Conservation (phyloP, 2,888 invertebrate genomes). For the Pollenia angustigena region DNA sequence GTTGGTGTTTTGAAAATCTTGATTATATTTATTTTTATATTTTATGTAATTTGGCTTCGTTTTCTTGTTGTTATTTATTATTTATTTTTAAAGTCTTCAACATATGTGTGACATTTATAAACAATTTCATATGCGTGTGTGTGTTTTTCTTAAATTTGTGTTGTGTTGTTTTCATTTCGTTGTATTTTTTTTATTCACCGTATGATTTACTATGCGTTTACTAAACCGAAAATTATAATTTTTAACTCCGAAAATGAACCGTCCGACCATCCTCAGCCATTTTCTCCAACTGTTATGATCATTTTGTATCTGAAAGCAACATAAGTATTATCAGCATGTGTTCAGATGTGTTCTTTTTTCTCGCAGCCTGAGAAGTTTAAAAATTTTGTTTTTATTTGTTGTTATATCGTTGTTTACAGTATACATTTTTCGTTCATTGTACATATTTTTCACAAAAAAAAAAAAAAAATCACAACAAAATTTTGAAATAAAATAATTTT, state of each 20-base stretch:
- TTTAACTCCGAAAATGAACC: slow-evolving; percentile 52
- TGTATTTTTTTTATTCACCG: slow-evolving; percentile 5
- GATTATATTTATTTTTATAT: slow-evolving; percentile 28
- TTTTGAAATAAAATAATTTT: slow-evolving; percentile 34
- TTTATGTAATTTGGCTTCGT: neutral
- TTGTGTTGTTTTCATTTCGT: slow-evolving; percentile 4
- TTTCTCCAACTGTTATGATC: slow-evolving; percentile 67
- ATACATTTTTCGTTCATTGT: slow-evolving; percentile 40
- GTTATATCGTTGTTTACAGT: slow-evolving; percentile 44
- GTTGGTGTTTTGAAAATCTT: neutral
- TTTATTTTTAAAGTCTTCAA: slow-evolving; percentile 42
- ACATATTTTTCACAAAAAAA: slow-evolving; percentile 29
- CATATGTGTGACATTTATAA: slow-evolving; percentile 67
- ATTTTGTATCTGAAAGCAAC: slow-evolving; percentile 49
- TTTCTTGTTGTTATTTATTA: slow-evolving; percentile 18
- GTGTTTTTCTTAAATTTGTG: slow-evolving; percentile 16
- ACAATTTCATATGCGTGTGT: slow-evolving; percentile 45
- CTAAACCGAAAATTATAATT: slow-evolving; percentile 28
- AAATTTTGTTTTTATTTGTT: slow-evolving; percentile 46
- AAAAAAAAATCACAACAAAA: slow-evolving; percentile 36
- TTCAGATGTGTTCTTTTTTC: slow-evolving; percentile 31
- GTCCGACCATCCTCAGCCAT: slow-evolving; percentile 64
- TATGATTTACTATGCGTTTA: slow-evolving; percentile 37
- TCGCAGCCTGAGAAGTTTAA: slow-evolving; percentile 27
- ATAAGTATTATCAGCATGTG: slow-evolving; percentile 48